Evolutionary conservation across 2,888 invertebrate species (phyloP), one percentile per base, ranked within the genome.

Genomic region (Lasioglossum leucozonium): DNA sequence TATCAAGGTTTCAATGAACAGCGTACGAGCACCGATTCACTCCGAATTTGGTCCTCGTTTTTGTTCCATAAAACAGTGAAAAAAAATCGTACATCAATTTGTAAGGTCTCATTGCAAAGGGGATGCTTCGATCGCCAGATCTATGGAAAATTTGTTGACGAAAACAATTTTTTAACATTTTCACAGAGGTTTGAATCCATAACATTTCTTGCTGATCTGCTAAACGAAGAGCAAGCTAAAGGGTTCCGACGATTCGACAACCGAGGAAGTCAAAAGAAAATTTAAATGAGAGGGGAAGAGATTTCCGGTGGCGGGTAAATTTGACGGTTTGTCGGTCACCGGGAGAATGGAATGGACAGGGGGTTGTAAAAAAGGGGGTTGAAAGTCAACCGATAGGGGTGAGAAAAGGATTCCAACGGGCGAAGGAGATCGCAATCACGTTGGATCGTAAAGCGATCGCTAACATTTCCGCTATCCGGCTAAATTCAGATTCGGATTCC

Each of bases 381-480:
- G 62, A 40, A 62, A 69, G 65, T 51, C 30, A 34, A 62, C 22
- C 55, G 55, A n/a, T 55, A 72, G n/a, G 73, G 42, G 37, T 42
- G 30, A 65, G 76, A 79, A 71, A 65, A 26, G 37, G 55, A 65
- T 77, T 55, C 37, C 83, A 62, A 55, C 51, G 51, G 30, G 34
- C 62, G 37, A 55, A 71, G 76, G 82, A 77, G 79, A 90, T 86
- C 86, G 90, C 89, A 90, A 90, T 90, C 90, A 84, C 89, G 85
- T 84, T 81, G 89, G 81, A 77, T 82, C 87, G 90, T 88, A 90
- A 90, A 90, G 69, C 84, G 87, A 89, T 89, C 90, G 77, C 81
- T 79, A 82, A 81, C 87, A 76, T 81, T 80, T 84, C 83, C 79
- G 79, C 65, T 75, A 79, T 74, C 86, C 77, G 73, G 65, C 42